Base-by-base conservation (phyloP, 2,888 invertebrate genomes). In the Aphidius colemani region DNA sequence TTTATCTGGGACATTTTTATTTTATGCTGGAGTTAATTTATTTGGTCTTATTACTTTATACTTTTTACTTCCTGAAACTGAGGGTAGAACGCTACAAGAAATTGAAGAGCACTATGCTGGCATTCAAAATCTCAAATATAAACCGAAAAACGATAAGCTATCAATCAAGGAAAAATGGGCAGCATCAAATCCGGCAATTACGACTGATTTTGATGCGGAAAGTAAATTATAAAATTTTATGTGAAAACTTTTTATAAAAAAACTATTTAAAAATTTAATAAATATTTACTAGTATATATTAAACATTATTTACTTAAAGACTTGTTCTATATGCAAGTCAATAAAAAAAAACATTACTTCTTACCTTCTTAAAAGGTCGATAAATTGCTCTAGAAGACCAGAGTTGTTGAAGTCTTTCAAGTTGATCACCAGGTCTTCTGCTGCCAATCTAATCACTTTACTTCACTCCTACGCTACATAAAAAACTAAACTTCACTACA, bases 51-150 rank as follows among this genome's bases (percentile, higher is more conserved):
- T 87, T 5, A 79, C 87, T 7, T 83, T 94, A 44, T 92, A 88
- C 76, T 88, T 88, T 66, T 83, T 87, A 44, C 80, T 94, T 64
- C 94, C 94, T 0, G 94, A 94, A 84, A 94, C 94, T 0, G 94
- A 94, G 79, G 92, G 93, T 0, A 88, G 91, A 74, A 88, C 88
- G 0, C 79, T 94, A 50, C 85, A 85, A 61, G 90, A 91, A 71
- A 91, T 92, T 58, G 88, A 89, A 72, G 86, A 88, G 65, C 90
- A 91, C 78, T 91, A 88, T 71, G 85, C 88, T 1, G 89, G 90
- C 0, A 77, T 85, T 40, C 84, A 83, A 53, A 86, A 83, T 59
- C 70, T 83, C n/a, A 78, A 80, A 18, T 53, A 74, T 18, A 74
- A 72, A 39, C 76, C 79, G 3, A 76, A 65, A 5, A 76, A 77